A percentile compares a stretch with the other conserved stretches of the same genome.
Conservation (phyloP, 2,113 vertebrate species). For the Ictidomys tridecemlineatus region DNA sequence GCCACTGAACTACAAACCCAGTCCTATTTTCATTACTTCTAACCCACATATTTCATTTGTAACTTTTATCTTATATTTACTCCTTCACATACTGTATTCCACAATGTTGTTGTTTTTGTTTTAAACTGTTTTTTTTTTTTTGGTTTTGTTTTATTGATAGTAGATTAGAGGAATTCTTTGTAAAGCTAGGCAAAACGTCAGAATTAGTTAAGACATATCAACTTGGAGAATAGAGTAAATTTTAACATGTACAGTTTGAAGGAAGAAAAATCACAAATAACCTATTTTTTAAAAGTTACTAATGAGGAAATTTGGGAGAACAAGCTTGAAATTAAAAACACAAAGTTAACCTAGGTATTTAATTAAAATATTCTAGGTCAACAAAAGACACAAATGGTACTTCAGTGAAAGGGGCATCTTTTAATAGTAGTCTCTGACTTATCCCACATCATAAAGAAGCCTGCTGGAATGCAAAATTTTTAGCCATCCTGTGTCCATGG, state of each 20-base stretch:
- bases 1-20: no score
- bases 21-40: not conserved
- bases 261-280: not conserved
- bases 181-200: conserved; percentile 54
- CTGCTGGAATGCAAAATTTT: not conserved
- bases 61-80: not conserved
- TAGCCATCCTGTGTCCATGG: not conserved
- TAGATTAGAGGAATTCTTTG: conserved; percentile 20
- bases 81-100: not conserved
- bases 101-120: not conserved
- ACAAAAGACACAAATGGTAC: not conserved
- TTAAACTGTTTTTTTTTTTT: not conserved
- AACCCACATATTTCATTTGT: no score
- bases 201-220: conserved; percentile 14
- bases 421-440: not conserved
- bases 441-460: not conserved
- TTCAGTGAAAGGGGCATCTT: not conserved
- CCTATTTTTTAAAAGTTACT: conserved; percentile 19
- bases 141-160: conserved; percentile 34
- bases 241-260: conserved; percentile 40
- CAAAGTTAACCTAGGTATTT: conserved; percentile 10
- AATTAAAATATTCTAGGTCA: conserved; percentile 24
- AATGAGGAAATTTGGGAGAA: not conserved
- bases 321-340: conserved; percentile 29
- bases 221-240: conserved; percentile 5